A percentile compares a stretch with the other conserved stretches of the same genome.
Evolutionary conservation across 1,140 invertebrate species (phyloP).

Genomic region (Meloidogyne chitwoodi): DNA sequence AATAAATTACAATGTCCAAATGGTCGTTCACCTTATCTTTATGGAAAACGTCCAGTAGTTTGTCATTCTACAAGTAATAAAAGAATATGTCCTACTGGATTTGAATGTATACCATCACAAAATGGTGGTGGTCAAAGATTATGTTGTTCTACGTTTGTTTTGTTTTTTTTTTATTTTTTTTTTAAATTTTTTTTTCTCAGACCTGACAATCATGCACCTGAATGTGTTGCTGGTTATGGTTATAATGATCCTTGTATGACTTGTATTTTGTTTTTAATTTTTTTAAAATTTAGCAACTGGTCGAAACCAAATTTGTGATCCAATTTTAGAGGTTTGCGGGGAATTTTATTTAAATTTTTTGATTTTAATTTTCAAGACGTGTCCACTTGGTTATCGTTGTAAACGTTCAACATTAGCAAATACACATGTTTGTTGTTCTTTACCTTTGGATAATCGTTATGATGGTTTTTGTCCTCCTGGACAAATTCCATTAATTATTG

Average conservation of each 20-base stretch:
- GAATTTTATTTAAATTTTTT: too few species aligned
- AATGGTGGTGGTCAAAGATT: conserved; percentile 48
- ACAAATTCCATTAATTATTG: conserved; percentile 52
- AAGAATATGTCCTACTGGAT: conserved; percentile 49
- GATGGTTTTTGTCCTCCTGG: conserved; percentile 53
- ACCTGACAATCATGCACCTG: conserved; percentile 41
- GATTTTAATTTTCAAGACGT: conserved; percentile 24
- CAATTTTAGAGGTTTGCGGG: conserved; percentile 24
- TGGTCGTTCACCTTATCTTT: conserved; percentile 40
- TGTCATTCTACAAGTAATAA: conserved; percentile 51
- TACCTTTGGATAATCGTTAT: conserved; percentile 38
- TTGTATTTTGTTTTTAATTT: background rate
- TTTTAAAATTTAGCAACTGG: conserved; percentile 24
- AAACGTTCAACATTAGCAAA: conserved; percentile 51
- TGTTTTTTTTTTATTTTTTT: background rate
- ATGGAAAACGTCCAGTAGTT: conserved; percentile 41
- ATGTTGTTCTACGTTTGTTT: conserved; percentile 46
- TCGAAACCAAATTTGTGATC: conserved; percentile 45
- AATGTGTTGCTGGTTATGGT: conserved; percentile 52
- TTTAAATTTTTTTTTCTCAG: background rate
- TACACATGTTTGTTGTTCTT: conserved; percentile 50
- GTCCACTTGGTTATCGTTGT: conserved; percentile 47
- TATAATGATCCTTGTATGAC: conserved; percentile 47
- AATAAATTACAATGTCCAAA: conserved; percentile 44
- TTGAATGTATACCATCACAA: conserved; percentile 39